Evolutionary conservation across 2,888 invertebrate species (phyloP).

Genomic region (Tryphoninae sp.): DNA sequence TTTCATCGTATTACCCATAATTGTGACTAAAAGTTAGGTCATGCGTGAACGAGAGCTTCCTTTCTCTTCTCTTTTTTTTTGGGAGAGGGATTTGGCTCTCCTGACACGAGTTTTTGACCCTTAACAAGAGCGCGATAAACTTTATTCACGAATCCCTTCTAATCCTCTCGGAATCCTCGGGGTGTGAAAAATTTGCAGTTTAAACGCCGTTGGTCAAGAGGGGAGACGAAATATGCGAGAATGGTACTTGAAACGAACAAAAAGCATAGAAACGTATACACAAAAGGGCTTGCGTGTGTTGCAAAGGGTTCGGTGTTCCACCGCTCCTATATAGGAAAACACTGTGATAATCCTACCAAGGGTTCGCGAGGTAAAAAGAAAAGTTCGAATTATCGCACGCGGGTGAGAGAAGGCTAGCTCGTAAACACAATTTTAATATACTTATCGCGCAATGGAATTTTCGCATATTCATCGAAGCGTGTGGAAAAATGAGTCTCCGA

Average conservation of each 20-base stretch:
- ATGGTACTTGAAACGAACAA: slow-evolving; percentile 23
- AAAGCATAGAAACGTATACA: slow-evolving; percentile 18
- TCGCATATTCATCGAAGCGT: neutral
- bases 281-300: neutral
- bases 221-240: slow-evolving; percentile 31
- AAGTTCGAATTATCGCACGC: neutral
- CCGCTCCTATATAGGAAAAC: slow-evolving; percentile 5
- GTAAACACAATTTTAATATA: slow-evolving; percentile 8
- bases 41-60: slow-evolving; percentile 4
- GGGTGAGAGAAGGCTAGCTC: neutral
- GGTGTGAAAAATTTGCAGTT: slow-evolving; percentile 56
- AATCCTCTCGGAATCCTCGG: slow-evolving; percentile 56
- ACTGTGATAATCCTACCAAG: slow-evolving; percentile 42
- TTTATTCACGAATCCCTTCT: slow-evolving; percentile 57
- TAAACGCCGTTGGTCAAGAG: slow-evolving; percentile 37
- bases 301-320: neutral
- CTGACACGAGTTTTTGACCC: slow-evolving; percentile 40
- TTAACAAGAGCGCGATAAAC: slow-evolving; percentile 51
- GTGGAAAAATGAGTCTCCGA: slow-evolving; percentile 9
- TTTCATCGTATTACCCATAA: slow-evolving; percentile 23
- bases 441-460: neutral
- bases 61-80: neutral
- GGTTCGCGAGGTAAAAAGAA: slow-evolving; percentile 26
- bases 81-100: slow-evolving; percentile 21
- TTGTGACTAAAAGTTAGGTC: slow-evolving; percentile 19